Percentiles rank a stretch among this genome's conserved stretches.
phyloP scores from a whole-genome alignment of 2,888 invertebrate genomes.

The Cephonodes hylas region DNA sequence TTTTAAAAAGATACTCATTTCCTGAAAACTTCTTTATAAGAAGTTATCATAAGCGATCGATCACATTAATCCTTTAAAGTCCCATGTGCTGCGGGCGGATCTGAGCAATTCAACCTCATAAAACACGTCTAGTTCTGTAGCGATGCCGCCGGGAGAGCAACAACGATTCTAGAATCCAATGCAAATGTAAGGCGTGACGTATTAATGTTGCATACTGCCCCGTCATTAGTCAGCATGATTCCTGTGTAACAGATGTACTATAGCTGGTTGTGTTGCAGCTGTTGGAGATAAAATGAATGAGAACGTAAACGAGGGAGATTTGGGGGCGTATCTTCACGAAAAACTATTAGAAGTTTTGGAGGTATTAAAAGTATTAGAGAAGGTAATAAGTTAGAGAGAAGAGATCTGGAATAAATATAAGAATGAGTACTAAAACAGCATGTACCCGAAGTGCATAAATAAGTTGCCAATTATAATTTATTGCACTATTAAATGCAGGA shows the following conservation, averaged over 20 bases:
- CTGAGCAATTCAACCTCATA: constrained; percentile 26
- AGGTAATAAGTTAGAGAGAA: no score
- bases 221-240: constrained; percentile 35
- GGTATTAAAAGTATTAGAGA: no score
- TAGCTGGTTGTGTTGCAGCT: background rate
- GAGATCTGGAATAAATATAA: no score
- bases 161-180: constrained; percentile 41
- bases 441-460: background rate
- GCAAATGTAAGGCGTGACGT: constrained; percentile 55
- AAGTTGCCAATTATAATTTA: constrained; percentile 1
- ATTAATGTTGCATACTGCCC: constrained; percentile 40
- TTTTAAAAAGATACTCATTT: background rate
- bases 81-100: background rate
- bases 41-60: background rate
- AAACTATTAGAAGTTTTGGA: background rate
- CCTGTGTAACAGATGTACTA: constrained; percentile 17
- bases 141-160: constrained; percentile 38
- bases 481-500: background rate
- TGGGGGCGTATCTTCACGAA: no score
- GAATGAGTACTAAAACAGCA: background rate
- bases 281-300: background rate
- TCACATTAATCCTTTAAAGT: background rate
- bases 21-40: background rate
- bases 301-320: background rate
- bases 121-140: constrained; percentile 41